Evolutionary conservation across 2,797 vertebrate species (phyloP), one percentile per base, ranked within the genome.

Genomic region (Tenualosa thibaudeaui): DNA sequence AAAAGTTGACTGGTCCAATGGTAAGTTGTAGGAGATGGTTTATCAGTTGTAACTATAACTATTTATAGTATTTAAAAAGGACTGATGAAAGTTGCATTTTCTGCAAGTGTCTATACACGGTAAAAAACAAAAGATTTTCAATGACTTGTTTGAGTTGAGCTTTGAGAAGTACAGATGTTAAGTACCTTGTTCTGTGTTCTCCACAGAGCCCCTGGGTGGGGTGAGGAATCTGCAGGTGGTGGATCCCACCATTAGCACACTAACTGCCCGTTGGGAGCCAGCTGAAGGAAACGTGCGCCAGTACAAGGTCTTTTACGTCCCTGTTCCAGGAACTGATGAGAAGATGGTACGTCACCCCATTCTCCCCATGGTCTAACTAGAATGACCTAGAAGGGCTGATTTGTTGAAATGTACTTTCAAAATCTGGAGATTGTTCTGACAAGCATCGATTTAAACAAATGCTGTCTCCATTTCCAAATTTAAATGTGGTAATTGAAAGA

Each of bases 221-320:
- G 97, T 99, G 71, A 97, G 93, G 91, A 99, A 98, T 90, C 89
- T 99, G 82, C 87, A 96, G 87, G 97, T 99, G 50, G 95, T 94
- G 1, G 97, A 99, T 87, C 97, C 97, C 1, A 97, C 97, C 71
- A 94, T 95, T 88, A 97, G 91, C 92, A 94, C 95, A 0, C 89
- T 99, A 90, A 97, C 93, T 0, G 93, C 96, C 15, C 95, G 96
- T 71, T 99, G 98, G 98, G 98, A 98, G 15, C 97, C 98, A 0
- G 98, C 98, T 0, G 97, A 97, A 81, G 98, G 98, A 49, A 96
- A 95, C 65, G 97, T 98, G 56, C 96, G 96, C 0, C 96, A 94
- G 84, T 99, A 99, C 93, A 99, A 97, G 88, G 92, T 99, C 43
- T 95, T 96, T 90, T 99, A 99, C 83, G 83, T 94, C 0, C 95